A percentile compares a stretch with the other conserved stretches of the same genome.
phyloP scores from a whole-genome alignment of 2,797 vertebrate species.

The Halcyon smyrnensis region DNA sequence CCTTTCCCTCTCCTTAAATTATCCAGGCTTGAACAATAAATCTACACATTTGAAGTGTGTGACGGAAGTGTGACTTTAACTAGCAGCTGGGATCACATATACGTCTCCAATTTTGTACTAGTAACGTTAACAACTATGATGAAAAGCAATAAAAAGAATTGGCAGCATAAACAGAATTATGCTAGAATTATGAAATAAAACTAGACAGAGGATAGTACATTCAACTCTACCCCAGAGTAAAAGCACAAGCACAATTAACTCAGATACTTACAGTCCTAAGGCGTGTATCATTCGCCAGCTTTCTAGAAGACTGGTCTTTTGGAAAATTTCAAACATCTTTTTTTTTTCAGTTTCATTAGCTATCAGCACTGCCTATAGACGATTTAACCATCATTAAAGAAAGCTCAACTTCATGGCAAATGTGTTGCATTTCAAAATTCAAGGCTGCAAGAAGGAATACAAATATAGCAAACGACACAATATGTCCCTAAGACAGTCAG shows the following conservation, averaged over 20 bases:
- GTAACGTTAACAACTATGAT: background rate
- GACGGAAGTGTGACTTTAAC: background rate
- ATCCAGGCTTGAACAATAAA: background rate
- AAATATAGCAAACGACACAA: background rate
- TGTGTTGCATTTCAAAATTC: background rate
- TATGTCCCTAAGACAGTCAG: background rate
- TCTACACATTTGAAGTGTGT: background rate
- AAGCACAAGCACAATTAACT: background rate
- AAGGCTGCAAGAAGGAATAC: background rate
- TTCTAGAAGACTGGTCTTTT: background rate
- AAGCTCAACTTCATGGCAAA: background rate
- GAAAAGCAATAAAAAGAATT: background rate
- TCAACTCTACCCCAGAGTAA: background rate
- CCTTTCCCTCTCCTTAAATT: background rate
- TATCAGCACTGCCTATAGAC: background rate
- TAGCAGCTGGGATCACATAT: background rate
- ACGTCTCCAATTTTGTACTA: background rate
- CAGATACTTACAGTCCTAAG: background rate
- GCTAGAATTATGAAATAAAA: background rate
- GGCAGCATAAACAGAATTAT: background rate
- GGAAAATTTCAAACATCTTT: background rate
- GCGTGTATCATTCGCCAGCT: background rate
- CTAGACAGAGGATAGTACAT: background rate
- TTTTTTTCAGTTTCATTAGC: background rate
- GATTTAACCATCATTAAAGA: background rate